Evolutionary conservation across 2,888 invertebrate species (phyloP).

Genomic region (Cryptus viduatorius): DNA sequence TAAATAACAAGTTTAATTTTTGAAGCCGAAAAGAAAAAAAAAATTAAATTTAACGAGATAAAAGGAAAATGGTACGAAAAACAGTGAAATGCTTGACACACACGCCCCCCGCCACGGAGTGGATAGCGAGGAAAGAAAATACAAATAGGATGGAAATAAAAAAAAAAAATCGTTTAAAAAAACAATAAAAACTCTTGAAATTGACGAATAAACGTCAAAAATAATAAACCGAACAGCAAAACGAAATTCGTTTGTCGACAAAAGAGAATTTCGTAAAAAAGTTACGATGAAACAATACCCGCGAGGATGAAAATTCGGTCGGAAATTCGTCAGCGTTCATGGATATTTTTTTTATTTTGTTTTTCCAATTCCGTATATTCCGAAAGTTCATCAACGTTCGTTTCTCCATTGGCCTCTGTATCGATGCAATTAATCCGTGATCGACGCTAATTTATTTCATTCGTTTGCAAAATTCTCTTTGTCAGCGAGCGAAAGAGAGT

Average conservation of each 20-base stretch:
- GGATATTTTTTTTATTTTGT: too few species aligned
- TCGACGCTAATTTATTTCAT: too few species aligned
- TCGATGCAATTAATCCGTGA: too few species aligned
- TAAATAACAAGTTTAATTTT: slow-evolving; percentile 52
- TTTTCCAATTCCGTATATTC: too few species aligned
- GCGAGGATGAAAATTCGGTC: too few species aligned
- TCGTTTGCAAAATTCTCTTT: slow-evolving; percentile 2
- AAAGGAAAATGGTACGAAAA: slow-evolving; percentile 24
- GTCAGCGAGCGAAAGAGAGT: slow-evolving; percentile 11
- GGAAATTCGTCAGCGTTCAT: too few species aligned
- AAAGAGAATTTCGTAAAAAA: neutral
- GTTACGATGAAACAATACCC: too few species aligned
- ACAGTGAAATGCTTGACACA: slow-evolving; percentile 68
- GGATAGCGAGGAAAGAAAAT: slow-evolving; percentile 76
- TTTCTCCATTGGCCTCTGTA: too few species aligned
- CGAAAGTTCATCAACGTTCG: too few species aligned
- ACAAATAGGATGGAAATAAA: slow-evolving; percentile 69
- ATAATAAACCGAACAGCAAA: too few species aligned
- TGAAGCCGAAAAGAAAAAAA: slow-evolving; percentile 67
- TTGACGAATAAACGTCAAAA: neutral
- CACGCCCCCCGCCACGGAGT: slow-evolving; percentile 72
- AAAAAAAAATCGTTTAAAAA: slow-evolving; percentile 31
- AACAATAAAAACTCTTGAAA: slow-evolving; percentile 15
- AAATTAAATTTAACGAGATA: slow-evolving; percentile 31
- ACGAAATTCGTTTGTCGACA: neutral